Base-by-base conservation (phyloP, 2,113 vertebrate genomes). In the Sander vitreus region DNA sequence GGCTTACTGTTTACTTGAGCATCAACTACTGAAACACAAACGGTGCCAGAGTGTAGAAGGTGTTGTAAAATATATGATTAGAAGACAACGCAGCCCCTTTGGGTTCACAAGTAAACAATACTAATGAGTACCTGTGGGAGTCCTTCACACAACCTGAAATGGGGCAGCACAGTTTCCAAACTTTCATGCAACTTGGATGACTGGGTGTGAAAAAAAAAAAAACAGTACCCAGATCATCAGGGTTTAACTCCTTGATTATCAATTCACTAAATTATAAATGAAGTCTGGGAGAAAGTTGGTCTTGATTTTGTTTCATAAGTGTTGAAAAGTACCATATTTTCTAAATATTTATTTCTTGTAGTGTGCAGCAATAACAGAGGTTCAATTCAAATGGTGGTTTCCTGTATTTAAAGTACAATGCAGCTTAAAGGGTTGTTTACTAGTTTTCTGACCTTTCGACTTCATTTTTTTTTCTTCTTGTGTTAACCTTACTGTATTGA, bases 81-180 rank as follows among this genome's bases (percentile, higher is more conserved):
- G 85, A 90, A 91, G 81, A 85, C 74, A 82, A 78, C 80, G 59
- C 3, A 74, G 81, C 76, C 69, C 85, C 86, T 60, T 60, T 88
- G 85, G 79, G 83, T 87, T 86, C 80, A 36, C 64, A 47, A 80
- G 87, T 89, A 92, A 91, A 92, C 88, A 93, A 84, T 86, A 86
- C 83, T 93, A 92, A 93, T 91, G 88, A 93, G 90, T 70, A 90
- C 88, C 89, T 89, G 83, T 65, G 91, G 91, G 92, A 92, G 81
- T 73, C 73, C 74, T 88, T 82, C 81, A 78, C 76, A 78, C 64
- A 89, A 85, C 75, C 85, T 85, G 87, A 91, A 91, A 88, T 90
- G 86, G 90, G 89, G 81, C 81, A 78, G 43, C 83, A 69, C 58
- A 58, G 48, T 73, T 80, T 85, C 71, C 58, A 80, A 84, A 88